Conservation (phyloP, 2,113 vertebrate genomes). For the Drymodes brunneopygia region DNA sequence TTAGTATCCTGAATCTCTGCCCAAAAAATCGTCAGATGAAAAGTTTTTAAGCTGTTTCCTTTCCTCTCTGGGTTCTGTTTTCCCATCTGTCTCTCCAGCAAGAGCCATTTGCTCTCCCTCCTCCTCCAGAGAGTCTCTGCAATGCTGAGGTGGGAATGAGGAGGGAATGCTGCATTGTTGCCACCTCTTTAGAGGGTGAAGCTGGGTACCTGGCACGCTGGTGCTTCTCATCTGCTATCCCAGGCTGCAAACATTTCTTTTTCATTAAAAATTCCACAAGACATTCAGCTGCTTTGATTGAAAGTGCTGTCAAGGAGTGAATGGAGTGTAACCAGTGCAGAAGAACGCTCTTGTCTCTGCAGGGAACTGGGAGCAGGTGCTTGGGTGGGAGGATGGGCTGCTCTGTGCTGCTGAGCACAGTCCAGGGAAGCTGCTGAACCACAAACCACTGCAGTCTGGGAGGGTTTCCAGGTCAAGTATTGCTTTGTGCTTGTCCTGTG, state of each 20-base stretch:
- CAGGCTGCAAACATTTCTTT: background rate
- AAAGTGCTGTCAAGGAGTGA: background rate
- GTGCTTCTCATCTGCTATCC: background rate
- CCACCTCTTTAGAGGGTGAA: background rate
- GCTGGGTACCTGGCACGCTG: background rate
- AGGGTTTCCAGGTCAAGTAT: background rate
- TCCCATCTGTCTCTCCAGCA: background rate
- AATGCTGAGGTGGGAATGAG: background rate
- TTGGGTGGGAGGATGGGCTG: background rate
- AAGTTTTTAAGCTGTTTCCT: conserved; percentile 17
- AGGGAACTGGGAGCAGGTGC: background rate
- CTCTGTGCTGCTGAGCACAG: background rate
- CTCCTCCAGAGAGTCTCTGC: background rate
- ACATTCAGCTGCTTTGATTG: background rate
- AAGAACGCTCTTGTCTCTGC: background rate
- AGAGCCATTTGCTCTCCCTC: background rate
- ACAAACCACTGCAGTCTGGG: background rate
- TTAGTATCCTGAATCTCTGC: conserved; percentile 44
- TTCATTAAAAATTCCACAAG: background rate
- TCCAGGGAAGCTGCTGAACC: background rate
- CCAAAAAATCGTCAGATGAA: conserved; percentile 33
- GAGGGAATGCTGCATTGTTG: background rate
- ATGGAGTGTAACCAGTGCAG: background rate
- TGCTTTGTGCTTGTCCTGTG: background rate
- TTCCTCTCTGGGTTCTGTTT: background rate